phyloP scores from a whole-genome alignment of 2,888 invertebrate genomes.

The Pandemis cinnamomeana region DNA sequence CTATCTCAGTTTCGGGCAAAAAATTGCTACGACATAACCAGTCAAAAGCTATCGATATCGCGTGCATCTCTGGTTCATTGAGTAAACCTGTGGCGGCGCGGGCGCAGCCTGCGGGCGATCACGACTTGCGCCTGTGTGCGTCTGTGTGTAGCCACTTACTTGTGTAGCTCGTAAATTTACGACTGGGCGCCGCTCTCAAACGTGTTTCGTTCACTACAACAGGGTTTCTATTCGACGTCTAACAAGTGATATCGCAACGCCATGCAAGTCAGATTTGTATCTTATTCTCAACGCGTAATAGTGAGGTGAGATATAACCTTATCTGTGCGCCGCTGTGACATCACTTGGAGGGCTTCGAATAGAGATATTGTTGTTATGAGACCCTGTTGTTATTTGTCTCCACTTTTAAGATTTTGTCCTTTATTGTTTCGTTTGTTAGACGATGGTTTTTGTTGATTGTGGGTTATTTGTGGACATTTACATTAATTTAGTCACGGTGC shows the following conservation, averaged over 20 bases:
- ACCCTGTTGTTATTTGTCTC: conserved; percentile 54
- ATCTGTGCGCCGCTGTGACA: background rate
- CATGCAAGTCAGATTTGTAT: background rate
- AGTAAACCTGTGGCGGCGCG: conserved; percentile 71
- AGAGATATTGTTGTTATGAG: background rate
- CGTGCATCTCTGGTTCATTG: conserved; percentile 69
- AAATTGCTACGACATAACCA: background rate
- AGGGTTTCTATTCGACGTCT: conserved; percentile 42
- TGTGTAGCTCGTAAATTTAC: conserved; percentile 66
- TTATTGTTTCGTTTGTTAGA: conserved; percentile 30
- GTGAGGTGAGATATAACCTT: conserved; percentile 31
- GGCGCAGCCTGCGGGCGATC: conserved; percentile 59
- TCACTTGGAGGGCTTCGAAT: background rate
- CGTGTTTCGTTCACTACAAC: conserved; percentile 69
- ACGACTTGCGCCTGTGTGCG: conserved; percentile 54
- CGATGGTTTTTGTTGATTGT: background rate
- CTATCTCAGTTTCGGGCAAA: background rate
- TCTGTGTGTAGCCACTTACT: conserved; percentile 55
- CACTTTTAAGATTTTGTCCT: conserved; percentile 32
- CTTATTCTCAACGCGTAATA: background rate
- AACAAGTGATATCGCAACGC: background rate
- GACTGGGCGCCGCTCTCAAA: conserved; percentile 63
- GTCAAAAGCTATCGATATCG: conserved; percentile 27
- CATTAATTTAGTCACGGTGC: background rate
- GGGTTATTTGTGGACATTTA: background rate